Evolutionary conservation across 2,797 vertebrate genomes (phyloP), one percentile per base, ranked within the genome.

Genomic region (Typhlichthys subterraneus): DNA sequence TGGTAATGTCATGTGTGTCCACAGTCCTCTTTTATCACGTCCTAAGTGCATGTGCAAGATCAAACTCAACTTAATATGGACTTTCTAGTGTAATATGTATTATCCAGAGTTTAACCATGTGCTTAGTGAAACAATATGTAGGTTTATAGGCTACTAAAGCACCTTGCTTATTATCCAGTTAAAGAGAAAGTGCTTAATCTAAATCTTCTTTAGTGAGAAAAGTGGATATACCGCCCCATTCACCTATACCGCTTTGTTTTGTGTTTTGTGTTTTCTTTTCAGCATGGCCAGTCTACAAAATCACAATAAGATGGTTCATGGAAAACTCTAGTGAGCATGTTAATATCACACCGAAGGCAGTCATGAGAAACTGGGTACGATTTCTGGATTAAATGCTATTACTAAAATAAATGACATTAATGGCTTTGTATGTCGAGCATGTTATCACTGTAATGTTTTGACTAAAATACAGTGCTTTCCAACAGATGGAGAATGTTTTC

Each of bases 261-360:
- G 1, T 6, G 11, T n/a, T 49, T 59, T 48, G 5, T 17, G 53
- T 10, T 31, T 50, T 70, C 75, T 64, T 85, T 71, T 58, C 64
- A 93, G 92, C 49, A 13, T 93, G 91, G 79, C 69, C 86, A 12
- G 63, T 2, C 47, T 93, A 90, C 78, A 81, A 74, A 81, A 87
- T 89, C 46, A 58, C 81, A 65, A 87, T 91, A 87, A 57, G 45
- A 55, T 31, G 42, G 0, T 55, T 1, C 0, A 55, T 89, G 19
- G 50, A 13, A 58, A 31, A 52, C 12, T 10, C n/a, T 1, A 6
- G 4, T 1, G 45, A 54, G 1, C 38, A 19, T 19, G 70, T 4
- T 49, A 83, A 66, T 0, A 74, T 72, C 59, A 61, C n/a, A 1
- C 42, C 56, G 31, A 65, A 84, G 60, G 54, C 53, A 19, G 58